Evolutionary conservation across 2,888 invertebrate genomes (phyloP), one percentile per base, ranked within the genome.

Genomic region (Drosophila antonietae): DNA sequence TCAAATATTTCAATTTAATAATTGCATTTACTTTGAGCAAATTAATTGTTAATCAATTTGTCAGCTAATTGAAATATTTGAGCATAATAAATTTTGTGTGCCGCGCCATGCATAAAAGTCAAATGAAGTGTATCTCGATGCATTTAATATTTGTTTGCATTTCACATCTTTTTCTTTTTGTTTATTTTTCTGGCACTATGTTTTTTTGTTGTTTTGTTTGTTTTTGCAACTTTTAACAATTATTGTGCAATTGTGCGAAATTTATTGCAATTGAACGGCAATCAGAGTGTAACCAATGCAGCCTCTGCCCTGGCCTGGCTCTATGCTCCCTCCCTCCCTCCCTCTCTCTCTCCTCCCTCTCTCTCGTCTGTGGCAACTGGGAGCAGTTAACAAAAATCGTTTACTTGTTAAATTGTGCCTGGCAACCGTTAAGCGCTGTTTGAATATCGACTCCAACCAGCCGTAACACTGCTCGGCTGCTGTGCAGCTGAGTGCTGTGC

Each of bases 191-290:
- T 53, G 10, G 56, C 70, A 59, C 77, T 78, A 74, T 75, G 87
- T 87, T 87, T 87, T 71, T 89, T 89, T 71, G n/a, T n/a, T n/a
- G n/a, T 80, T 78, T 80, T 79, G 79, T 88, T 88, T 89, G 80
- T 88, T 89, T 80, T 73, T 28, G 28, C 79, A 89, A 87, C 79
- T 90, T 88, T 90, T 84, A 90, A 89, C 90, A 90, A 90, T 89
- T 89, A 90, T 90, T 86, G 89, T 90, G 89, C 90, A 89, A 89
- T 89, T 90, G 90, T 75, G 83, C 84, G 86, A 89, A 89, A 89
- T 89, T 90, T 89, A 89, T 89, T 88, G 89, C 89, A 82, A 89
- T 88, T 86, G 90, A 88, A 84, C 80, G 75, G 83, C 90, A 86
- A 87, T 89, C 90, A 89, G 88, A 81, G 67, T 70, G 88, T 73